Evolutionary conservation across 2,797 vertebrate genomes (phyloP), one percentile per base, ranked within the genome.

Genomic region (Hippocampus kuda): DNA sequence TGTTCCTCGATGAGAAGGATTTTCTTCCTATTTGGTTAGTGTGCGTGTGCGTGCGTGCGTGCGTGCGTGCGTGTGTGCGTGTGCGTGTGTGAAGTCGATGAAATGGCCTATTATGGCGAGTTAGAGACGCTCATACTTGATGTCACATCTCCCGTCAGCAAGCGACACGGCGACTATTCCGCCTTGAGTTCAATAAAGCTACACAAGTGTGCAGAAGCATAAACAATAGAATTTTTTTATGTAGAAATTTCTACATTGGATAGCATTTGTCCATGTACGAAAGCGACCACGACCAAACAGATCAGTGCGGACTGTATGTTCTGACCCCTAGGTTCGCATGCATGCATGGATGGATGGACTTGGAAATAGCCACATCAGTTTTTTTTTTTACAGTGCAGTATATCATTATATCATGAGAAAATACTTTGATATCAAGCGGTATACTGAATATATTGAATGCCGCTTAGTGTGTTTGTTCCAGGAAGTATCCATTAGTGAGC

Each of bases 61-160:
- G 66, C 6, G 34, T 34, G 34, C 6, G 34, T 34, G 34, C 6
- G 34, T 34, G 34, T 34, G 34, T 7, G 34, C 0, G 34, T 38
- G 34, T 38, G 34, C 8, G 34, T 38, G 34, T 38, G 34, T 68
- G 44, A 68, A 48, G 56, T 44, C 44, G 63, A 49, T 70, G 70
- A 42, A 54, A 68, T 73, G 68, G 70, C 75, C 72, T 9, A 76
- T 80, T 81, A 83, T n/a, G 70, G 73, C 69, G 68, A 41, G 72
- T 84, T 85, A 81, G 83, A 83, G 74, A 65, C 56, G 15, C 61
- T 84, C 68, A 82, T 70, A 76, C 74, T 82, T 79, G 71, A 79
- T 81, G 80, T 77, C 81, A 81, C 81, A 77, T 77, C 67, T 77
- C 66, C 65, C 68, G 60, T 81, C 83, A 75, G 71, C 59, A 18